These are phyloP conservation scores for Rousettus leschenaultii DNA, from an alignment of 2,113 vertebrate species.

Conservation along the genomic window DNA sequence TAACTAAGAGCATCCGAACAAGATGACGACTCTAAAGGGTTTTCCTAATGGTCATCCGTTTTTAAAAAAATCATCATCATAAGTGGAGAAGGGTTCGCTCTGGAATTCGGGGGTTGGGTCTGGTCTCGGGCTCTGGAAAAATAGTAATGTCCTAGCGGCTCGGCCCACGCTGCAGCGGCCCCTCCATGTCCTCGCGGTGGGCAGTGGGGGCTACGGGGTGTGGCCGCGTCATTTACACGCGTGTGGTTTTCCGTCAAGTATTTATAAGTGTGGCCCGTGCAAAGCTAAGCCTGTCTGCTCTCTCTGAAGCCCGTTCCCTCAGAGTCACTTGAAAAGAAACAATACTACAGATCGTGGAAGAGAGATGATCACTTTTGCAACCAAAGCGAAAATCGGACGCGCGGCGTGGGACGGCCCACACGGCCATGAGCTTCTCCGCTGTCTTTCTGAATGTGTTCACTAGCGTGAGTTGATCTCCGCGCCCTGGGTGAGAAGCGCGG, in stretches of 20 bases:
- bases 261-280: neutral
- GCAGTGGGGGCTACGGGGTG: accelerated
- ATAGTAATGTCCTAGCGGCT: neutral
- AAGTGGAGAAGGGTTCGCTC: neutral
- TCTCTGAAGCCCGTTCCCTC: neutral
- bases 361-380: neutral
- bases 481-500: too few species aligned
- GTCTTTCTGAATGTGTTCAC: neutral
- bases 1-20: neutral
- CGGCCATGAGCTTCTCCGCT: neutral
- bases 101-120: neutral
- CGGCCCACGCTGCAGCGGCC: accelerated
- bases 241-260: neutral
- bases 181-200: accelerated
- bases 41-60: neutral
- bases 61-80: neutral
- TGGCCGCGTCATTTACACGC: neutral
- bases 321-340: neutral
- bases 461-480: neutral
- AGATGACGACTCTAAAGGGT: neutral
- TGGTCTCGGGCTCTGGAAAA: neutral
- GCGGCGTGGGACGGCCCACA: too few species aligned
- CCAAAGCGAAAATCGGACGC: neutral
- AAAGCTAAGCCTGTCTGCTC: too few species aligned
- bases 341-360: neutral